Base-by-base conservation (phyloP, 30 jellyfish, hydroid and myxozoan genomes). In the Euphysa ruthae region DNA sequence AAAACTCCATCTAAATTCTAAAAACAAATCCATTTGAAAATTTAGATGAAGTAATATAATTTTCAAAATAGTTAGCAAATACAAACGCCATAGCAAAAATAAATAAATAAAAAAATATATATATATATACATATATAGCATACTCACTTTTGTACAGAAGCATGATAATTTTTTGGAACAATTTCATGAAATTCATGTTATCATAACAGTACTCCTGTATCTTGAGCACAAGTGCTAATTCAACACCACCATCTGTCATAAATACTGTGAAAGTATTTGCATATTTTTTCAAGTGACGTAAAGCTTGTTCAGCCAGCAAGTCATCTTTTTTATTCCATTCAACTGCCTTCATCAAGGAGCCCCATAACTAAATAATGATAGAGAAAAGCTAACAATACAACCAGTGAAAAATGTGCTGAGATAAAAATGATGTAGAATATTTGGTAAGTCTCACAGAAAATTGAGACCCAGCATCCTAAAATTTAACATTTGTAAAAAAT, bases 251-350 rank as follows among this genome's bases (percentile, higher is more conserved):
- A 0, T 88, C 49, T 6, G 82, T 82, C 1, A 95, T 82, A 44
- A 81, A 90, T 21, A 69, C 89, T 28, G 89, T 77, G 56, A 90
- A 70, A 24, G 70, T 95, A 4, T 92, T 24, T 32, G 95, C 93
- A 33, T 90, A 81, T 29, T 63, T 69, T 93, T 70, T 81, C 63
- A 90, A 65, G 65, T 90, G 98, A 30, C 94, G 91, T 18, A 90
- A 63, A 4, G 95, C 95, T 63, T 90, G 98, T 0, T 90, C 98
- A 54, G 98, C 98, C n/a, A 90, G 84, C 13, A 90, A 72, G 68
- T 90, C 98, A 35, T 90, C 98, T 42, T 90, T 90, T 73, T 90
- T 90, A 75, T 90, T 90, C 98, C 98, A 90, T 70, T 90, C 98
- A 18, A 90, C 98, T 29, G 95, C 93, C 32, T 91, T 90, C 98